Evolutionary conservation across 2,888 invertebrate genomes (phyloP).

Genomic region (Boloria euphrosyne): DNA sequence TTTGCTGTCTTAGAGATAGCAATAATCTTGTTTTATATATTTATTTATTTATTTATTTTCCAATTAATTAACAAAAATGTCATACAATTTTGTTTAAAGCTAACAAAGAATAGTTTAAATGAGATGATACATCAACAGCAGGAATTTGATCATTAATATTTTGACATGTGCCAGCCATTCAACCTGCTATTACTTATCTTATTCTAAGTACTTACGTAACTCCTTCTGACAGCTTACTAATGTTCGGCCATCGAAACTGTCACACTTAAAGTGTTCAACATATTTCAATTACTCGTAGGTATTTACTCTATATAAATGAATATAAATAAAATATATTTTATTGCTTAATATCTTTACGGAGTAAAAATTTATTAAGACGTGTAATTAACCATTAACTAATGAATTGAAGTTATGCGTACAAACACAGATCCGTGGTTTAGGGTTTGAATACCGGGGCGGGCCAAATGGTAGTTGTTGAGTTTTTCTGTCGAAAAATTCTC

Average conservation of each 20-base stretch:
- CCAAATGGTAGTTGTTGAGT: too few species aligned
- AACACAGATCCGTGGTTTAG: too few species aligned
- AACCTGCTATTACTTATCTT: constrained; percentile 21
- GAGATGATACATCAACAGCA: constrained; percentile 5
- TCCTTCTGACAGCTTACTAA: constrained; percentile 23
- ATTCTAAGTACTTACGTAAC: constrained; percentile 9
- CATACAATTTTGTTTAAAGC: background rate
- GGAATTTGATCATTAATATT: constrained; percentile 15
- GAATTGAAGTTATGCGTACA: too few species aligned
- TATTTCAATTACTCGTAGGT: constrained; percentile 15
- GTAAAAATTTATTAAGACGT: too few species aligned
- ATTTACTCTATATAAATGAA: background rate
- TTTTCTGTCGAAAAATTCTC: too few species aligned
- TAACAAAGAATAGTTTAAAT: background rate
- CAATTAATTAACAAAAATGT: constrained; percentile 2
- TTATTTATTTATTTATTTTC: too few species aligned
- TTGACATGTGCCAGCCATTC: constrained; percentile 15
- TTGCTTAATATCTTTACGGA: too few species aligned
- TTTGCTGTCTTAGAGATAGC: too few species aligned
- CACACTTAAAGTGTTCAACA: constrained; percentile 18
- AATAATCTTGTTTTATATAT: too few species aligned
- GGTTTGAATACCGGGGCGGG: too few species aligned
- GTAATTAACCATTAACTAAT: too few species aligned
- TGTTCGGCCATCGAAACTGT: constrained; percentile 12
- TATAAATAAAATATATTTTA: background rate